Conservation (phyloP, 2,113 vertebrate species). For the Neopipo cinnamomea region DNA sequence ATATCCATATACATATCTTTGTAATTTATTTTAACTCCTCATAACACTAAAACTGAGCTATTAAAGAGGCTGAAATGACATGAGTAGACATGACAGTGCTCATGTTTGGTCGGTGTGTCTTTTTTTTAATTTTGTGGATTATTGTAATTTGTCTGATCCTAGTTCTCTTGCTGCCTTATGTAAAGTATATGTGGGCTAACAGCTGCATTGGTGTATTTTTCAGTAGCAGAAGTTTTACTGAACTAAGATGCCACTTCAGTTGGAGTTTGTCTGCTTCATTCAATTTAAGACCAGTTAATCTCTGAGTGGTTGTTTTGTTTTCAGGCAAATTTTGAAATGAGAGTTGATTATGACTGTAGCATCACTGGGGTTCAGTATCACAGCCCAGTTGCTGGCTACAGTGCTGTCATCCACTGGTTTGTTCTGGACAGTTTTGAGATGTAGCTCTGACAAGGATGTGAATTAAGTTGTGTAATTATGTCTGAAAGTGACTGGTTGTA, state of each 20-base stretch:
- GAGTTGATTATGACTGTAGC: background rate
- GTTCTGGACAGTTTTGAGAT: background rate
- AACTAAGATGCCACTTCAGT: background rate
- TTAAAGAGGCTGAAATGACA: background rate
- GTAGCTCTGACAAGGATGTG: background rate
- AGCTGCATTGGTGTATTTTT: background rate
- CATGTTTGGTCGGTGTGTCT: background rate
- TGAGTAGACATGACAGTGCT: background rate
- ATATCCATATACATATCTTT: background rate
- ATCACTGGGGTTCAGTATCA: background rate
- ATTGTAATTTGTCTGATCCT: background rate
- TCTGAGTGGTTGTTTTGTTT: background rate
- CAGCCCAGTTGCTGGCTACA: background rate
- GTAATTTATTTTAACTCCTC: background rate
- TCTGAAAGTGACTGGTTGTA: background rate
- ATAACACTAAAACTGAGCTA: background rate
- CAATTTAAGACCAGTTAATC: background rate
- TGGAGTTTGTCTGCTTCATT: background rate
- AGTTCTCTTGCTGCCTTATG: background rate
- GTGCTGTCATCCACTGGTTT: background rate
- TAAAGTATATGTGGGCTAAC: background rate
- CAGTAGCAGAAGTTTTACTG: background rate
- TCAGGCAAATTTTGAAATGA: background rate
- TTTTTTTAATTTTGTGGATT: background rate
- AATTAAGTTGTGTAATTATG: background rate